Percentiles rank a stretch among this genome's conserved stretches.
Conservation (phyloP, 1,140 invertebrate genomes). For the Anoplolepis gracilipes region DNA sequence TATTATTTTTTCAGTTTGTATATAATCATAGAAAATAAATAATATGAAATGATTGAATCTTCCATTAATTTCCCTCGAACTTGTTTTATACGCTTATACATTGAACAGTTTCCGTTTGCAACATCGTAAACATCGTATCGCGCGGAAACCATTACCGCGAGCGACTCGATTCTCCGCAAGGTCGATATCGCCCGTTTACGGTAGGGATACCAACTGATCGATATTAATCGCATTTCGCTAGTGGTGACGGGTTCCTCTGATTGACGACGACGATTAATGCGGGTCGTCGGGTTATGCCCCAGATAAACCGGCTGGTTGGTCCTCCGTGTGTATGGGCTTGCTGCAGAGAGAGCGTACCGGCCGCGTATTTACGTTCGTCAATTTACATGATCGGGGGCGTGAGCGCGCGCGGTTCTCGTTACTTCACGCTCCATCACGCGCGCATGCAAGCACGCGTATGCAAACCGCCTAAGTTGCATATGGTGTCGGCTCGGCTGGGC, state of each 20-base stretch:
- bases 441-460: constrained; percentile 27
- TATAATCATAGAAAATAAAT: background rate
- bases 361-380: constrained; percentile 50
- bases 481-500: background rate
- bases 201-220: constrained; percentile 61
- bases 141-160: constrained; percentile 42
- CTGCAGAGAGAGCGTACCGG: constrained; percentile 4
- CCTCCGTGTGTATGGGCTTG: constrained; percentile 18
- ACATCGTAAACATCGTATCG: constrained; percentile 41
- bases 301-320: constrained; percentile 58
- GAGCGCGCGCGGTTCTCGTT: constrained; percentile 24
- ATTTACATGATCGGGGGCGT: constrained; percentile 45
- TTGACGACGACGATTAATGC: constrained; percentile 74
- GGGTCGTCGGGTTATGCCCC: constrained; percentile 67
- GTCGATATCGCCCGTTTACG: constrained; percentile 67
- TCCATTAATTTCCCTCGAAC: background rate
- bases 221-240: constrained; percentile 73
- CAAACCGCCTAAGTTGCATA: constrained; percentile 14
- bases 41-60: background rate
- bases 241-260: constrained; percentile 61
- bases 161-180: constrained; percentile 52
- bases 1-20: background rate
- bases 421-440: constrained; percentile 41
- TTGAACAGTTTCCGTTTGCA: constrained; percentile 13
- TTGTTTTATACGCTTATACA: background rate